Conservation (phyloP, 1,140 invertebrate genomes). For the Trichogramma pretiosum region DNA sequence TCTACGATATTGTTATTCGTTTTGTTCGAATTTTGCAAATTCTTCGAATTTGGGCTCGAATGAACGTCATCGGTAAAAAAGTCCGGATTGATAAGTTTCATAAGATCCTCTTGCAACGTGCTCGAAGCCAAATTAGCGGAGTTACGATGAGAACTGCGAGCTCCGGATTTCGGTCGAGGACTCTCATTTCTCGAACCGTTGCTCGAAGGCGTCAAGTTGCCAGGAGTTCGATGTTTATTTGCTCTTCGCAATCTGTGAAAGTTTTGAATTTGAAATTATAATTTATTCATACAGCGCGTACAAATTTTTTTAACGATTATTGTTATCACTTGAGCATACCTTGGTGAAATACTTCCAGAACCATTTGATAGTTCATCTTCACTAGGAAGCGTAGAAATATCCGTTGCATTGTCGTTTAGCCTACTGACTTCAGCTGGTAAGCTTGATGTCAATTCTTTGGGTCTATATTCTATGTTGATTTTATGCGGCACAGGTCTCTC, state of each 20-base stretch:
- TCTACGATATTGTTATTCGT: conserved; percentile 38
- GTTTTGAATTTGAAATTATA: neutral
- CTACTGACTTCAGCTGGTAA: conserved; percentile 38
- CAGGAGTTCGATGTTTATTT: conserved; percentile 33
- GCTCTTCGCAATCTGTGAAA: conserved; percentile 34
- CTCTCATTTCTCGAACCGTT: conserved; percentile 53
- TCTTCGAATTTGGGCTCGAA: conserved; percentile 35
- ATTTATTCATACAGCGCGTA: neutral
- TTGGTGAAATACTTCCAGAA: conserved; percentile 48
- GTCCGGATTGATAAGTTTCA: conserved; percentile 82
- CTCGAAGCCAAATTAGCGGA: conserved; percentile 57
- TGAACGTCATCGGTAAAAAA: conserved; percentile 47
- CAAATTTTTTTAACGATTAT: neutral
- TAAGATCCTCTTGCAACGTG: conserved; percentile 78
- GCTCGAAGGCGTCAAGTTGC: conserved; percentile 42
- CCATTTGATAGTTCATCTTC: conserved; percentile 53
- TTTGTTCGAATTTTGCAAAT: conserved; percentile 35
- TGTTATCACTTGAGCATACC: conserved; percentile 6
- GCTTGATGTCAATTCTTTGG: conserved; percentile 38
- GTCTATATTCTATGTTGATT: conserved; percentile 44
- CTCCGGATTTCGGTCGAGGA: conserved; percentile 47
- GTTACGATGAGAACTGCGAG: conserved; percentile 46
- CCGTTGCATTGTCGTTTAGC: conserved; percentile 47
- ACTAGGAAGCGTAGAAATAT: conserved; percentile 40
- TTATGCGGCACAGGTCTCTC: conserved; percentile 42